These are phyloP conservation scores for Chamaedrilus cognettii DNA, from an alignment of 2,888 invertebrate genomes.

Conservation along the genomic window DNA sequence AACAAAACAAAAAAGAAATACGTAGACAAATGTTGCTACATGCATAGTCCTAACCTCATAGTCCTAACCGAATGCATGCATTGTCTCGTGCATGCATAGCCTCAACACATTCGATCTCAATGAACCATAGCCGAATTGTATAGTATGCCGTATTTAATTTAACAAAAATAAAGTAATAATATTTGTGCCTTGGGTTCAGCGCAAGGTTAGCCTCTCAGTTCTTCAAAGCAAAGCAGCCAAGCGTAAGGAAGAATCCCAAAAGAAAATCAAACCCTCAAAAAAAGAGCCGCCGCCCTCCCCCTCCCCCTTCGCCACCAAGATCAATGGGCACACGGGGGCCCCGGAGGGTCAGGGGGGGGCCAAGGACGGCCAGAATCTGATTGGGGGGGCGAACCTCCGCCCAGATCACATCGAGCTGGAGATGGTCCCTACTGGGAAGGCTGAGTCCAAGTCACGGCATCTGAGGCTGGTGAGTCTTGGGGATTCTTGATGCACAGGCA, in stretches of 20 bases:
- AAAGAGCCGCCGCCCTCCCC: background rate
- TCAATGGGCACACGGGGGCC: slow-evolving; percentile 12
- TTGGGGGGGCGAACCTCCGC: slow-evolving; percentile 35
- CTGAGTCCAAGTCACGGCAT: background rate
- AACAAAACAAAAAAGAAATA: too few relatives aligned
- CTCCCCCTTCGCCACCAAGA: slow-evolving; percentile 11
- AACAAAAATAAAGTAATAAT: too few relatives aligned
- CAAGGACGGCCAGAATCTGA: slow-evolving; percentile 33
- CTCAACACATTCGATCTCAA: too few relatives aligned
- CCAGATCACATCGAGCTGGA: slow-evolving; percentile 44
- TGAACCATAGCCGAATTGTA: too few relatives aligned
- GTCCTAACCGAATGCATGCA: too few relatives aligned
- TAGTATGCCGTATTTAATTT: too few relatives aligned
- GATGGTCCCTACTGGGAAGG: background rate
- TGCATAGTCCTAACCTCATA: too few relatives aligned
- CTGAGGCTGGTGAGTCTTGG: background rate
- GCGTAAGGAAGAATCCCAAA: slow-evolving; percentile 1
- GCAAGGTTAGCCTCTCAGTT: slow-evolving; percentile 24
- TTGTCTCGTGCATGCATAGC: too few relatives aligned
- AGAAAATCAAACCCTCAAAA: slow-evolving; percentile 3
- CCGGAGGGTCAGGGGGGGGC: slow-evolving; percentile 27
- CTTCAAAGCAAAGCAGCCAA: slow-evolving; percentile 21
- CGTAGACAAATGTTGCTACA: too few relatives aligned
- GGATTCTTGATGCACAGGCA: too few relatives aligned
- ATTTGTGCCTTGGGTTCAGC: too few relatives aligned